phyloP scores from a whole-genome alignment of 2,888 invertebrate genomes.

The Thyatira batis region DNA sequence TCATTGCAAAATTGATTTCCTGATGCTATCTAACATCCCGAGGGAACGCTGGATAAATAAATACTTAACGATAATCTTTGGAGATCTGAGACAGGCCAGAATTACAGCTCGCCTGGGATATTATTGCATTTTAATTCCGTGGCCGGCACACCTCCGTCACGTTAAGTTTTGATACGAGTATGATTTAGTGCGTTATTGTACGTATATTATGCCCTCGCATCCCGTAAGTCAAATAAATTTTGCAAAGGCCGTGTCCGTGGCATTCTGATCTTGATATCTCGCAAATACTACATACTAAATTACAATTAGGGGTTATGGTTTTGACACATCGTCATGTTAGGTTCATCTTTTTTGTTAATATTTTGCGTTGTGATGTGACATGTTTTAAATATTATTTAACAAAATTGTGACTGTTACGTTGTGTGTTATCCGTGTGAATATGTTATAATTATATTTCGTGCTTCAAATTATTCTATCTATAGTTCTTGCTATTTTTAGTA shows the following conservation, averaged over 20 bases:
- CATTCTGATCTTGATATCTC: slow-evolving; percentile 59
- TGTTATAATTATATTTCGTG: not conserved
- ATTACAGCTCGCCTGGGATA: slow-evolving; percentile 70
- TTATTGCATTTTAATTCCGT: slow-evolving; percentile 80
- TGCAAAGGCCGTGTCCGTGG: slow-evolving; percentile 52
- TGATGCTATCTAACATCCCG: slow-evolving; percentile 77
- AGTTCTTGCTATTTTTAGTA: too few species aligned
- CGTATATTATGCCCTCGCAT: slow-evolving; percentile 30
- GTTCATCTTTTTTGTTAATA: not conserved
- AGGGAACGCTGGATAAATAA: slow-evolving; percentile 79
- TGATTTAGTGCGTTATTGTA: slow-evolving; percentile 77
- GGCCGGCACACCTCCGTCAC: slow-evolving; percentile 71
- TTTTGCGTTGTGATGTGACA: not conserved
- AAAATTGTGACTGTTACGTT: too few species aligned
- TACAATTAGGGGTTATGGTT: slow-evolving; percentile 57
- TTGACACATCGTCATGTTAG: slow-evolving; percentile 49
- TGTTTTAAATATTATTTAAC: not conserved
- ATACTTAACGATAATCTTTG: slow-evolving; percentile 78
- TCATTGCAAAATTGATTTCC: slow-evolving; percentile 79
- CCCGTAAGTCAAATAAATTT: slow-evolving; percentile 63
- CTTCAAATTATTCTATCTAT: too few species aligned
- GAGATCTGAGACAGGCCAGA: slow-evolving; percentile 75
- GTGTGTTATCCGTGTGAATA: too few species aligned
- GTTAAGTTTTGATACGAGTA: slow-evolving; percentile 73
- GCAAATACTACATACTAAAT: slow-evolving; percentile 61